Evolutionary conservation across 2,797 vertebrate species (phyloP), one percentile per base, ranked within the genome.

Genomic region (Girardinus metallicus): DNA sequence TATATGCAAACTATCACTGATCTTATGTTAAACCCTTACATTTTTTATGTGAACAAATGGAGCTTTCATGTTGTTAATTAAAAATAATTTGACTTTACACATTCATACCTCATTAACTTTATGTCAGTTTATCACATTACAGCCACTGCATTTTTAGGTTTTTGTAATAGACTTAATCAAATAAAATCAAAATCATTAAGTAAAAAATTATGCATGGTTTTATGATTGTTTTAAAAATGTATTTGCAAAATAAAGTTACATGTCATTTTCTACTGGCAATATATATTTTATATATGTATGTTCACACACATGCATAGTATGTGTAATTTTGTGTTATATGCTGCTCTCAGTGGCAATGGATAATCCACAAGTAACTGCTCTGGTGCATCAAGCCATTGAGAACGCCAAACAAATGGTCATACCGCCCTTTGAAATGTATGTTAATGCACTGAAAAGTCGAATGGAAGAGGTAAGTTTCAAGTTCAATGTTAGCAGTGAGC

Each of bases 301-400:
- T 51, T 51, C 49, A 51, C 18, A 51, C 21, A 51, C 21, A 47
- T 46, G 7, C 16, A 8, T 21, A 8, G 2, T 21, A 49, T 23
- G 53, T 57, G 26, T 57, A 57, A 60, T 60, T 29, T 34, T 62
- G 9, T 34, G 11, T 34, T 62, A 80, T 83, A 18, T 87, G 6
- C 31, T 87, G n/a, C 80, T 83, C 5, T 84, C 43, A 86, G 91
- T 98, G 87, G 96, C 94, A 80, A 94, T 95, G 72, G 93, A 96
- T 74, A 96, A 98, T 76, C 97, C 97, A 73, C 95, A 96, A 36
- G 97, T 98, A 80, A 91, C 93, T 85, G 93, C 89, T 1, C 87
- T 96, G 46, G 90, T 97, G 57, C 89, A 94, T 26, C 91, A 93
- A 78, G 91, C 95, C 0, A 1, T 97, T 72, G 93, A 91, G 85